phyloP scores from a whole-genome alignment of 2,113 vertebrate species.

The Dryoscopus gambensis region DNA sequence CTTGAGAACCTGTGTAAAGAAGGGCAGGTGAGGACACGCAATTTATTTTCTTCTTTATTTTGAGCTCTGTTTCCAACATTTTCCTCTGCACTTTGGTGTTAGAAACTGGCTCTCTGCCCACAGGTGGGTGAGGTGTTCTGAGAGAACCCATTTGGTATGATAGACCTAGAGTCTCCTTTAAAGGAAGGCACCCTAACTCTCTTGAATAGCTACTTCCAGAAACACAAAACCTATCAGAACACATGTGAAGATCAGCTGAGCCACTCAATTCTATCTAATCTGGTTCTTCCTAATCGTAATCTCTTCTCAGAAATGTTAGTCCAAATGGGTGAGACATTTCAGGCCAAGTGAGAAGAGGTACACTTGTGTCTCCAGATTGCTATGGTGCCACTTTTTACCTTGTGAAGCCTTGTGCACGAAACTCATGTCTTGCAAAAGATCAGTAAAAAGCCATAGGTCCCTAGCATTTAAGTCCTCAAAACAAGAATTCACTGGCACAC shows the following conservation, averaged over 20 bases:
- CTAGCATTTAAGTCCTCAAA: not conserved
- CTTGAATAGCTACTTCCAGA: constrained; percentile 27
- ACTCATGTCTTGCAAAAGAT: not conserved
- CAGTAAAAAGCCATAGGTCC: not conserved
- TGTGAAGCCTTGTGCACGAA: not conserved
- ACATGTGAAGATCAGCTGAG: not conserved
- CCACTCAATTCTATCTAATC: constrained; percentile 12
- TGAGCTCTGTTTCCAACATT: not conserved
- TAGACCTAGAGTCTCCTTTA: not conserved
- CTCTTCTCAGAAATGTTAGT: not conserved
- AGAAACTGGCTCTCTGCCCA: not conserved
- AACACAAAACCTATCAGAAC: constrained; percentile 10
- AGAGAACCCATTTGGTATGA: not conserved
- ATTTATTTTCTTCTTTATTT: not conserved
- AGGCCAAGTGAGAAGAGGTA: not conserved
- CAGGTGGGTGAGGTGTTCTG: not conserved
- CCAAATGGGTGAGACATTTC: not conserved
- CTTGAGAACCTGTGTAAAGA: not conserved
- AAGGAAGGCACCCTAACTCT: not conserved
- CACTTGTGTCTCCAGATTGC: not conserved
- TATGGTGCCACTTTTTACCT: not conserved
- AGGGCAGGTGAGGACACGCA: rapidly evolving
- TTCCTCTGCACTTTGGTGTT: not conserved
- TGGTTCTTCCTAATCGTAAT: not conserved
- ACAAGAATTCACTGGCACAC: not conserved